Percentiles rank a stretch among this genome's conserved stretches.
These are phyloP conservation scores for Melanotaenia parkinsoni DNA, from an alignment of 2,797 vertebrate genomes.

Conservation along the genomic window DNA sequence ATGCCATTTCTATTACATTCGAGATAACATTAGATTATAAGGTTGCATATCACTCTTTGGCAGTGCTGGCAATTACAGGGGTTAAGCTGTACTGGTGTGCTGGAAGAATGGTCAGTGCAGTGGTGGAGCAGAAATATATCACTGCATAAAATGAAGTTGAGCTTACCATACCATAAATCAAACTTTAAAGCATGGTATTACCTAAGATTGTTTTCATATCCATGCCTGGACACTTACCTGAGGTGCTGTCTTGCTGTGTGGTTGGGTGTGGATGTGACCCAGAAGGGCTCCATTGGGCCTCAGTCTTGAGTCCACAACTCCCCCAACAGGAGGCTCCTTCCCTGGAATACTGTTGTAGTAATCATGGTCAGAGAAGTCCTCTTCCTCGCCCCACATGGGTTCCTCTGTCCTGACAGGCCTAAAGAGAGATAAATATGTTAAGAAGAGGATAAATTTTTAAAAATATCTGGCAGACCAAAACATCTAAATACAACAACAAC, in stretches of 20 bases:
- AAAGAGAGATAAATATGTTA: not conserved
- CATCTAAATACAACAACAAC: not conserved
- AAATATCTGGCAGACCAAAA: not conserved
- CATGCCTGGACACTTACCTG: conserved; percentile 79
- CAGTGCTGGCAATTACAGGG: not conserved
- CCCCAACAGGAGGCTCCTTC: conserved; percentile 93
- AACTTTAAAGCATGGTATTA: not conserved
- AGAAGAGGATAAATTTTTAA: conserved; percentile 1
- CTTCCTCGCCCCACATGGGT: conserved; percentile 87
- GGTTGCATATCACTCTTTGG: not conserved
- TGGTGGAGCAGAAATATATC: not conserved
- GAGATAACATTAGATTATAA: conserved; percentile 4
- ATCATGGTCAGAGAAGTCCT: conserved; percentile 86
- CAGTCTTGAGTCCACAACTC: conserved; percentile 92
- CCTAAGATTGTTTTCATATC: not conserved
- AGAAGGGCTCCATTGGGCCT: conserved; percentile 59
- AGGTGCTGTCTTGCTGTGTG: conserved; percentile 67
- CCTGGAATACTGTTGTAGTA: conserved; percentile 98
- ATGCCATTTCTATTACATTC: conserved; percentile 18
- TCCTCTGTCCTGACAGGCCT: conserved; percentile 87
- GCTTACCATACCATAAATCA: not conserved
- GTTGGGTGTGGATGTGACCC: conserved; percentile 82
- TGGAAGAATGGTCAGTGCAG: not conserved
- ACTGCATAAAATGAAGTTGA: not conserved
- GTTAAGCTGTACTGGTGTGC: not conserved